Evolutionary conservation across 1,140 invertebrate genomes (phyloP), one percentile per base, ranked within the genome.

Genomic region (Neoseiulus cucumeris): DNA sequence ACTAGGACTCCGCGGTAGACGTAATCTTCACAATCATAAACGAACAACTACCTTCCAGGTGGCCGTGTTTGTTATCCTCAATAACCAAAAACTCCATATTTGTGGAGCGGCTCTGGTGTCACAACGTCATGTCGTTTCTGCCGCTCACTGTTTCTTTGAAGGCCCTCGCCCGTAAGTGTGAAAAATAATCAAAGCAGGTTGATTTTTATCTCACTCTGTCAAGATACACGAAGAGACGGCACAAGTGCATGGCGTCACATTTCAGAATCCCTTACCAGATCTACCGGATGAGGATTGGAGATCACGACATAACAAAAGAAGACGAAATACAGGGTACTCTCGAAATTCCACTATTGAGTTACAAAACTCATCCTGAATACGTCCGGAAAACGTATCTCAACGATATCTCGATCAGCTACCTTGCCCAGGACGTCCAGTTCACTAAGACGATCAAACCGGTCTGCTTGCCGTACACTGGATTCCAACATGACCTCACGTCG

Each of bases 51-150:
- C 14, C 14, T 25, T 59, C 9, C 51, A 59, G 51, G 33, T 89
- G 0, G 69, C 68, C 18, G 66, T 70, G 0, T 91, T 91, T 76
- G 91, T 93, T 68, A 79, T 29, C 2, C 33, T 59, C 87, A 71
- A 91, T 91, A 85, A 89, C 72, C 84, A 87, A 64, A 81, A 83
- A 79, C 75, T 87, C 87, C 7, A 41, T 14, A 6, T 59, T 20
- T 96, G 92, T 74, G 92, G 92, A 4, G 91, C 90, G 20, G 91
- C 91, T 2, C 80, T 96, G 66, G 85, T 96, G 68, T 92, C 88
- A 70, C 81, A 87, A 44, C 82, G 86, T 67, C 90, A 94, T 77
- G 89, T 97, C 0, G 87, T 96, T 25, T 94, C 90, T 28, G 91
- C 92, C 14, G 91, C 91, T 1, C 93, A 96, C 75, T 97, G 92